Conservation (phyloP, 1,140 invertebrate genomes). For the Ectropis grisescens region DNA sequence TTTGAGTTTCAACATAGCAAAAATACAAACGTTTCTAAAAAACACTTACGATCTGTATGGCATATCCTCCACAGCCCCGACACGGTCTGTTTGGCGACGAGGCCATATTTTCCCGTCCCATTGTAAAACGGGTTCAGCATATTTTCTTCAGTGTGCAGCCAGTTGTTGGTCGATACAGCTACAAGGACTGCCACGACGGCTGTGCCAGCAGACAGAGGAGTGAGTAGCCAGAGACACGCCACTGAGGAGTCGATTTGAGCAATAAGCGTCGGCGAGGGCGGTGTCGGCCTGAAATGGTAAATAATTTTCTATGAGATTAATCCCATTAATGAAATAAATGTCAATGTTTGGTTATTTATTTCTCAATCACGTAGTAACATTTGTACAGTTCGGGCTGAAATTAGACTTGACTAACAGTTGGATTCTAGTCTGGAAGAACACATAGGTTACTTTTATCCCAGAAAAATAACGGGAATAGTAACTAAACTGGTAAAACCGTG, state of each 20-base stretch:
- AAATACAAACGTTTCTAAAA: no score
- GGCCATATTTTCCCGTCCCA: conserved; percentile 74
- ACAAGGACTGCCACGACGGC: conserved; percentile 75
- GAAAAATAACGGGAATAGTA: no score
- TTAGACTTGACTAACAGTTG: no score
- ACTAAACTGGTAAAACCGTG: no score
- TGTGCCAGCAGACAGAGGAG: conserved; percentile 74
- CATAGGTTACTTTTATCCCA: no score
- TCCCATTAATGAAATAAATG: no score
- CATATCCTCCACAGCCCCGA: conserved; percentile 80
- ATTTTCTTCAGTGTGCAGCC: conserved; percentile 79
- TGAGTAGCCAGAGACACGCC: conserved; percentile 75
- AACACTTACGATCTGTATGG: conserved; percentile 77
- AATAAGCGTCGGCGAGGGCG: conserved; percentile 51
- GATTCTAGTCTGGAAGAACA: no score
- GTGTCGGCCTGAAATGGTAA: conserved; percentile 44
- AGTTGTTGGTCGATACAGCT: conserved; percentile 77
- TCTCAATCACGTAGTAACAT: no score
- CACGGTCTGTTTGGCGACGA: conserved; percentile 76
- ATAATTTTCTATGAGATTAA: no score
- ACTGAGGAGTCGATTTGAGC: conserved; percentile 70
- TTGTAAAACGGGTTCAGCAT: conserved; percentile 77
- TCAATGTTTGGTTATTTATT: no score
- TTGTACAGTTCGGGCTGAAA: no score
- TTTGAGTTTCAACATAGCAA: no score